Evolutionary conservation across 2,797 vertebrate species (phyloP), one percentile per base, ranked within the genome.

Genomic region (Enteromius radiatus): DNA sequence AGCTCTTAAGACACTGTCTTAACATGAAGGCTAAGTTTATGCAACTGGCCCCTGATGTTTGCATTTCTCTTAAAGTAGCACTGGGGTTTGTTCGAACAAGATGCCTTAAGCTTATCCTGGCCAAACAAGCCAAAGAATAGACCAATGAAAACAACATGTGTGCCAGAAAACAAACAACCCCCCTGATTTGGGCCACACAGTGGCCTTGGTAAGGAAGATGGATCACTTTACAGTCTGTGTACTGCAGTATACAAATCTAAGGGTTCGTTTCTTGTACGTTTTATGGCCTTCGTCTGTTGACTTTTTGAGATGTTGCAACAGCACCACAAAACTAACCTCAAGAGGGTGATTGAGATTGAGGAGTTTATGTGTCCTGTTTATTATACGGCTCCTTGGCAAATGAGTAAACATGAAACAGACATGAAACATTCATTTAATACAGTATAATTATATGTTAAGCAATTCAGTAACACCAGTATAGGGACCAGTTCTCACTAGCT

Each of bases 51-150:
- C 36, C 36, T 67, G 21, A 26, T 78, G 76, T 49, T 49, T 78
- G 64, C 3, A 0, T 54, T 69, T 21, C 63, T 56, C 28, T 28
- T 74, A n/a, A 74, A 49, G 15, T 15, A 49, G 49, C 17, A n/a
- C 21, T 10, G n/a, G 1, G 23, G 12, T 15, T 65, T 49, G 19
- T 43, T n/a, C 38, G 45, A 28, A 31, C 56, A 8, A 77, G 23
- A 79, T 15, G 10, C 36, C 65, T 69, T 31, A 19, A 45, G 49
- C 73, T 83, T 67, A 61, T 56, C 5, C 77, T 75, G 15, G 83
- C 52, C 77, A 87, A 84, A 88, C 83, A 88, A 43, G 21, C n/a
- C 52, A 65, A 47, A 36, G 43, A 78, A 43, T 31, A 69, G 54
- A 19, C 36, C 38, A 3, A 33, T 59, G 33, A 73, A 73, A 21